Evolutionary conservation across 2,888 invertebrate species (phyloP).

Genomic region (Cynaeus angustus): DNA sequence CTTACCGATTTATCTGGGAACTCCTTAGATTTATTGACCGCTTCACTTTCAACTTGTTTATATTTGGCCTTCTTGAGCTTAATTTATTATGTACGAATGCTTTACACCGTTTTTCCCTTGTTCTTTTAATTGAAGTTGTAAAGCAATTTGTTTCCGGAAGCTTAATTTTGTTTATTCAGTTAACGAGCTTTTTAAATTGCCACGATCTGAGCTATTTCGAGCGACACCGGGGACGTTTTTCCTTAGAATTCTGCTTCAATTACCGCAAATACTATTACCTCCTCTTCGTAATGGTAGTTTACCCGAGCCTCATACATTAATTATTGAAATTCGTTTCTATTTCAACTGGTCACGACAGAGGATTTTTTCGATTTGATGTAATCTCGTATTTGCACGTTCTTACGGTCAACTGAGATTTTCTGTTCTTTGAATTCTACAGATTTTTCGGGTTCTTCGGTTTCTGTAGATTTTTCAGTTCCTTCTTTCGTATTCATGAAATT

Average conservation of each 20-base stretch:
- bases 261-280: no score
- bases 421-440: no score
- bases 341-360: no score
- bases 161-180: conserved; percentile 45
- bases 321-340: no score
- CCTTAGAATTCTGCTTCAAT: neutral
- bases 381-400: no score
- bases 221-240: neutral
- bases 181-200: conserved; percentile 48
- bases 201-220: conserved; percentile 19
- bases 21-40: conserved; percentile 41
- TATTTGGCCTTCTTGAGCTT: conserved; percentile 43
- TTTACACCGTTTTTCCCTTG: conserved; percentile 40
- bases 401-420: no score
- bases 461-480: no score
- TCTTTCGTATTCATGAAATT: no score
- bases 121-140: conserved; percentile 47
- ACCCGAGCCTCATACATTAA: no score
- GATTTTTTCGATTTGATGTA: no score
- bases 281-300: no score
- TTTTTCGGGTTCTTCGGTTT: no score
- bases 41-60: conserved; percentile 45
- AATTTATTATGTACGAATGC: conserved; percentile 45
- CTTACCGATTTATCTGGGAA: neutral
- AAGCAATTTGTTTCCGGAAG: conserved; percentile 33